Evolutionary conservation across 1,140 invertebrate species (phyloP), one percentile per base, ranked within the genome.

Genomic region (Yoshiicerus persimilis): DNA sequence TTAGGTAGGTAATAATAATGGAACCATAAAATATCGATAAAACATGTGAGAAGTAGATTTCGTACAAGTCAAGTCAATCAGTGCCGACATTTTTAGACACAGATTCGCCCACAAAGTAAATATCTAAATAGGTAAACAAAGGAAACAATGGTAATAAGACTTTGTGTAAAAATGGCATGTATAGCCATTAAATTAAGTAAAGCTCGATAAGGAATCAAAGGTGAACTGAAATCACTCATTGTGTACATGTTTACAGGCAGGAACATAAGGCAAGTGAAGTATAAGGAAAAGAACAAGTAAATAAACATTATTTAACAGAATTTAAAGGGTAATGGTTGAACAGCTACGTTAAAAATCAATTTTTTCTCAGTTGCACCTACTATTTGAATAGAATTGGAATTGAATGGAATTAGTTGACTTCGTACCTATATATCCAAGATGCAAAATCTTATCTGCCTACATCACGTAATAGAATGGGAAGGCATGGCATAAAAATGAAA

Each of bases 191-290:
- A 36, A 80, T 80, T 36, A 16, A 20, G 34, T 10, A 80, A 80
- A 34, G 1, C 34, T 80, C 30, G 75, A 80, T 80, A 80, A 80
- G 75, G 75, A 80, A 80, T 80, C 75, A 80, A 80, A 80, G 75
- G 75, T 80, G 75, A 80, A 36, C 32, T 32, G 13, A 11, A 38
- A 20, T 36, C 75, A 32, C 8, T 56, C 47, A 56, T 56, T 56
- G 47, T 56, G 3, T 56, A n/a, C 47, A 56, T 56, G 47, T n/a
- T 56, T 56, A 4, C n/a, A 16, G 13, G 47, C 20, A 56, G n/a
- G n/a, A n/a, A n/a, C n/a, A n/a, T n/a, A n/a, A n/a, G 47, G 16
- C 47, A 56, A 56, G 47, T 56, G 47, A 56, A 56, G 47, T n/a
- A 4, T 56, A 16, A 16, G 0, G n/a, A 56, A 56, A 80, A 36